A percentile compares a stretch with the other conserved stretches of the same genome.
These are phyloP conservation scores for Empidonax traillii DNA, from an alignment of 2,113 vertebrate species.

Conservation along the genomic window DNA sequence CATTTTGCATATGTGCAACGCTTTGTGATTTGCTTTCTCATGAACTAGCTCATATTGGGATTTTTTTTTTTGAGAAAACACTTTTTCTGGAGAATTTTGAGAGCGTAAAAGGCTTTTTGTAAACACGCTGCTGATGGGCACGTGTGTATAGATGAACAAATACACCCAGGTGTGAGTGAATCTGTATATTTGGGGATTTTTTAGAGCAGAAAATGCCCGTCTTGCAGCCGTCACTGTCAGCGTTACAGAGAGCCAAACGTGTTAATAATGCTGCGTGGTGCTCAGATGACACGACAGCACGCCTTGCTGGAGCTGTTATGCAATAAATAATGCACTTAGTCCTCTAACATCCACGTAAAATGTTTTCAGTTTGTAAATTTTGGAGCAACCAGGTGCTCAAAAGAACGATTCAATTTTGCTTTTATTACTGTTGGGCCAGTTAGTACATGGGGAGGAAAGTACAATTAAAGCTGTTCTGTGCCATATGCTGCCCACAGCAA, in stretches of 20 bases:
- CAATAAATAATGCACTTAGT: not conserved
- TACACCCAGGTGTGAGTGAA: not conserved
- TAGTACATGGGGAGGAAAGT: constrained; percentile 75
- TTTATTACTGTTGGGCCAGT: constrained; percentile 72
- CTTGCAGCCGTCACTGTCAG: not conserved
- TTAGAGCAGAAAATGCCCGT: not conserved
- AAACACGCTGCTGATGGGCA: not conserved
- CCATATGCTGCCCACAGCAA: constrained; percentile 82
- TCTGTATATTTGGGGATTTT: not conserved
- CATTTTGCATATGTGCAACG: not conserved
- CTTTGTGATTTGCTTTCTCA: not conserved
- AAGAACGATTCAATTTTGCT: not conserved
- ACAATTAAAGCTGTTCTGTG: constrained; percentile 81
- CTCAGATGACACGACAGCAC: not conserved
- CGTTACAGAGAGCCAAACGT: not conserved
- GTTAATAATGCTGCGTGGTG: not conserved
- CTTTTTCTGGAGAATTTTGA: not conserved
- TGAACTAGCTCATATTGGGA: not conserved
- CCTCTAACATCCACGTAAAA: not conserved
- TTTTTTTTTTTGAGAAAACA: not conserved
- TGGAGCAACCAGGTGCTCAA: not conserved
- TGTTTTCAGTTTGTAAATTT: not conserved
- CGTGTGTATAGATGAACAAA: rapidly evolving
- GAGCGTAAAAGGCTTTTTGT: not conserved
- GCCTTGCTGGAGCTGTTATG: not conserved